These are phyloP conservation scores for Cheilosia urbana DNA, from an alignment of 2,888 invertebrate species.

Conservation along the genomic window DNA sequence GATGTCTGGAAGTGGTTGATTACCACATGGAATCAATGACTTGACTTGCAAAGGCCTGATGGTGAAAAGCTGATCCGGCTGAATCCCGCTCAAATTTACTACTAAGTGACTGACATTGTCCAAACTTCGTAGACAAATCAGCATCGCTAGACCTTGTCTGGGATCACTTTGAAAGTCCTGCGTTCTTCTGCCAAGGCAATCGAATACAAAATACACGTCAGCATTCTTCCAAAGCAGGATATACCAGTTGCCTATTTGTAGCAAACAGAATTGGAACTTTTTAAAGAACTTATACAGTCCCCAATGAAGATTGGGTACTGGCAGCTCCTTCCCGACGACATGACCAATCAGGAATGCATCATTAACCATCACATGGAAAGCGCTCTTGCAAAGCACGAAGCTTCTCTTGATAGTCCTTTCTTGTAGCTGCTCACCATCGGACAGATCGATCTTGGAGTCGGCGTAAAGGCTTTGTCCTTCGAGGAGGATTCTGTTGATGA, in stretches of 20 bases:
- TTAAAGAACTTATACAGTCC: conserved; percentile 78
- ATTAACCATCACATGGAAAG: conserved; percentile 79
- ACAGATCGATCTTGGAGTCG: conserved; percentile 75
- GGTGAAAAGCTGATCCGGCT: conserved; percentile 75
- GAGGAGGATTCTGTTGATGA: conserved; percentile 79
- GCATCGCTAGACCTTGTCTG: conserved; percentile 78
- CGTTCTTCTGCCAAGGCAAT: conserved; percentile 80
- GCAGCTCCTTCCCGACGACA: conserved; percentile 54
- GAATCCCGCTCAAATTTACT: conserved; percentile 78
- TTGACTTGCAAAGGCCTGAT: conserved; percentile 80
- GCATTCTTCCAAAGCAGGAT: conserved; percentile 80
- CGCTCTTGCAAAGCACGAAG: conserved; percentile 79
- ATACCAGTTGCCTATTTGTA: conserved; percentile 78
- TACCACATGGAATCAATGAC: conserved; percentile 78
- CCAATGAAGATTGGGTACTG: conserved; percentile 75
- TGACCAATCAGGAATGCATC: conserved; percentile 75
- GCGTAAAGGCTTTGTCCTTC: conserved; percentile 79
- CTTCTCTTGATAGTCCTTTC: conserved; percentile 78
- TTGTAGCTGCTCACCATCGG: conserved; percentile 62
- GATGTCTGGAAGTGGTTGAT: conserved; percentile 77
- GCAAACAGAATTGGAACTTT: conserved; percentile 77
- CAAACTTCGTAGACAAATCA: conserved; percentile 79
- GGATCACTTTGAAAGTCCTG: conserved; percentile 76
- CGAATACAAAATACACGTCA: conserved; percentile 80
- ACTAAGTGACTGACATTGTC: conserved; percentile 80